phyloP scores from a whole-genome alignment of 2,113 vertebrate species.

The Recurvirostra avosetta region DNA sequence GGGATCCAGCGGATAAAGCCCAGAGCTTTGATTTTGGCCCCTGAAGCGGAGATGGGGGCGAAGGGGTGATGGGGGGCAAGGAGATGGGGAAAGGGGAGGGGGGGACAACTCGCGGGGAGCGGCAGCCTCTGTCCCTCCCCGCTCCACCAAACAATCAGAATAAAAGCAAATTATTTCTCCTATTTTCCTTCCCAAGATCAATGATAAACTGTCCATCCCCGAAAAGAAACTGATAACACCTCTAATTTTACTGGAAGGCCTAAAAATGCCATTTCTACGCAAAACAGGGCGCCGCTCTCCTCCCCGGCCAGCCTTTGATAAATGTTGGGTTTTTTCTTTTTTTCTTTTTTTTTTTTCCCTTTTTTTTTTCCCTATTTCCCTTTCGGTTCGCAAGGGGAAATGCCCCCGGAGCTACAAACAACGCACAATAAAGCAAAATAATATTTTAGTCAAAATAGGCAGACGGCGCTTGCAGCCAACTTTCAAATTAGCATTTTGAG shows the following conservation, averaged over 20 bases:
- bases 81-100: neutral
- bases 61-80: neutral
- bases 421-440: slow-evolving; percentile 84
- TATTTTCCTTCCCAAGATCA: slow-evolving; percentile 79
- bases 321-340: slow-evolving; percentile 67
- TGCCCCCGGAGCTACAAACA: slow-evolving; percentile 83
- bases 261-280: slow-evolving; percentile 84
- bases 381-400: slow-evolving; percentile 56
- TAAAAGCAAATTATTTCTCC: slow-evolving; percentile 76
- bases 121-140: neutral
- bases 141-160: neutral
- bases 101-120: too few species aligned
- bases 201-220: slow-evolving; percentile 90
- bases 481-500: slow-evolving; percentile 99
- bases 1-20: neutral
- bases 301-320: slow-evolving; percentile 80
- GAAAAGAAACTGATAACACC: slow-evolving; percentile 88
- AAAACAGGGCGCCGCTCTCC: slow-evolving; percentile 82
- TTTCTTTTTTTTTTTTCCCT: too few species aligned
- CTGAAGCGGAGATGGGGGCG: neutral
- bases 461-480: slow-evolving; percentile 92
- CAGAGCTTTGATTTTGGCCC: neutral
- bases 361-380: neutral
- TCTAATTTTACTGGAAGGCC: slow-evolving; percentile 84
- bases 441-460: slow-evolving; percentile 83